These are phyloP conservation scores for Lycodopsis pacificus DNA, from an alignment of 2,797 vertebrate species.

Conservation along the genomic window DNA sequence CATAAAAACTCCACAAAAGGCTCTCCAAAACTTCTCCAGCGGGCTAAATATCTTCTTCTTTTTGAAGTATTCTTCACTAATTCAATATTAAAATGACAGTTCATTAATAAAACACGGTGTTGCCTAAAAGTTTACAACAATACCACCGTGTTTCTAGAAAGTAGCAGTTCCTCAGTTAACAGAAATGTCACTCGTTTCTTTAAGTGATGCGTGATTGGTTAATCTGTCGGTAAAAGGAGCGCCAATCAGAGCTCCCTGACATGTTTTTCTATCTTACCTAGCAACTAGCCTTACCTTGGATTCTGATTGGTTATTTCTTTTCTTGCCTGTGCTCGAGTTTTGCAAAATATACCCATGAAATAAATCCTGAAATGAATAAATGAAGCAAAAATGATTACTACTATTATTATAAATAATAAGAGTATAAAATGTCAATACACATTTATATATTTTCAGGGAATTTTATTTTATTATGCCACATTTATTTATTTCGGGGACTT, in stretches of 20 bases:
- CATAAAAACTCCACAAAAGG: neutral
- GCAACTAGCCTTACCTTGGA: neutral
- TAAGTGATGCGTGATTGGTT: neutral
- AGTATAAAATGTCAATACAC: no score
- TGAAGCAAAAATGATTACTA: no score
- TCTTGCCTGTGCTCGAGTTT: no score
- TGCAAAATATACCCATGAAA: no score
- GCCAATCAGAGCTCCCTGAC: neutral
- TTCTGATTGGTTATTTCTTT: neutral
- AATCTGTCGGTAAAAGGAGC: fast-evolving
- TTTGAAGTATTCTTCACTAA: neutral
- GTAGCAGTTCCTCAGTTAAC: neutral
- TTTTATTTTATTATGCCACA: no score
- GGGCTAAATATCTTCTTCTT: neutral
- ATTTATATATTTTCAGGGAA: no score
- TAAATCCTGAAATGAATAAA: no score
- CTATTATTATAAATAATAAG: no score
- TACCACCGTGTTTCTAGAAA: neutral
- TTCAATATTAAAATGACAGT: neutral
- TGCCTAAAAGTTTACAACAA: no score
- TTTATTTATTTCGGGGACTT: no score
- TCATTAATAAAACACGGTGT: no score
- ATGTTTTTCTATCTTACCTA: neutral
- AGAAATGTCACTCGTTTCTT: neutral
- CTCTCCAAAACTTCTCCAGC: neutral